Evolutionary conservation across 2,888 invertebrate genomes (phyloP), one percentile per base, ranked within the genome.

Genomic region (Acanthoscelides obtectus): DNA sequence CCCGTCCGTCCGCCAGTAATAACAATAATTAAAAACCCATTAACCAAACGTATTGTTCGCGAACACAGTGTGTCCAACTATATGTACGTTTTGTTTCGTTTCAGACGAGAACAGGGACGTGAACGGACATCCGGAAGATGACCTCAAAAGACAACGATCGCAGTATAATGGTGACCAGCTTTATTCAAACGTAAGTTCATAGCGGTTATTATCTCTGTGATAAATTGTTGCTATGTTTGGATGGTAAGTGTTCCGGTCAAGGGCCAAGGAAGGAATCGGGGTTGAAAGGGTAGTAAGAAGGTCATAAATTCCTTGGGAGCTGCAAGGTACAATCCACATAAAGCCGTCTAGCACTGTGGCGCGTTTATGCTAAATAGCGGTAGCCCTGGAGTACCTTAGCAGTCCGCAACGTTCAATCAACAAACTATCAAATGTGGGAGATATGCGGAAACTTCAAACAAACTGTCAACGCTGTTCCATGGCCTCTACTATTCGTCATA

Each of bases 141-240:
- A 96, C 81, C 89, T 94, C 70, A 96, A 96, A 85, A 90, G 95
- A 84, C 95, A 96, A 84, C 90, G 95, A 86, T 90, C 91, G 84
- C 93, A 94, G 80, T 96, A 95, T 85, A 95, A 94, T 81, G 94
- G 95, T 69, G 96, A 96, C 84, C 95, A 95, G 86, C 90, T 96
- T 80, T 96, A 95, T 86, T 92, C 94, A 71, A 95, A 94, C 85
- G 95, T 94, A 88, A 92, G 94, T 90, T 75, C 70, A 77, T 6
- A 6, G 6, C 6, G 12, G 45, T 45, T 45, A 12, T 73, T 72
- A 72, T 70, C 72, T 45, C n/a, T 45, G 45, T 45, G 45, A 45
- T 45, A 12, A 6, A 45, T 45, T 45, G 17, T 45, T 45, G 6
- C 45, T 17, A 45, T 6, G 45, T 45, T 12, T 45, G 45, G 45